Percentiles rank a stretch among this genome's conserved stretches.
Conservation (phyloP, 2,888 invertebrate species). For the Pterostichus niger region DNA sequence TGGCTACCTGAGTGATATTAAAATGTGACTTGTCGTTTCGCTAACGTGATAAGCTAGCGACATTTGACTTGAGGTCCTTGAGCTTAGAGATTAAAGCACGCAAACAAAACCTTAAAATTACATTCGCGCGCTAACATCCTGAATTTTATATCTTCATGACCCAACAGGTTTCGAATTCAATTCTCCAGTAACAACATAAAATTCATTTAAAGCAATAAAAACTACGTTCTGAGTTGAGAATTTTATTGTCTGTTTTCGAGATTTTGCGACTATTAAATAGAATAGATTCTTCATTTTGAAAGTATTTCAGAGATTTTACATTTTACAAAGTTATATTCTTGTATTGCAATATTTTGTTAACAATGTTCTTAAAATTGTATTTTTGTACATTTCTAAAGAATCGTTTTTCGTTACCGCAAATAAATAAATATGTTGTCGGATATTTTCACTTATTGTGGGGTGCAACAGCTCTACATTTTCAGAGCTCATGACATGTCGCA, state of each 20-base stretch:
- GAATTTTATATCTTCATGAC: constrained; percentile 40
- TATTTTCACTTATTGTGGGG: no score
- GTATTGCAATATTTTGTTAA: neutral
- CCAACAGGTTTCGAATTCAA: constrained; percentile 24
- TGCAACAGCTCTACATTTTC: no score
- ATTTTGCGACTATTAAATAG: constrained; percentile 18
- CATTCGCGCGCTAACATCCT: constrained; percentile 17
- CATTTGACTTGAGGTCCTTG: neutral
- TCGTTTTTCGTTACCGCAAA: neutral
- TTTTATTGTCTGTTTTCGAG: constrained; percentile 32
- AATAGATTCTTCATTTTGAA: neutral
- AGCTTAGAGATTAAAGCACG: constrained; percentile 7
- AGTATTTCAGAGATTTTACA: neutral
- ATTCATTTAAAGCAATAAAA: constrained; percentile 33
- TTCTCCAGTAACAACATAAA: constrained; percentile 12
- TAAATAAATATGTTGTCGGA: no score
- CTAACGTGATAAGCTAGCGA: constrained; percentile 29
- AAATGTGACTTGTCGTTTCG: constrained; percentile 7
- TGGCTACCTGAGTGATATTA: constrained; percentile 22
- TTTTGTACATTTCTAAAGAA: no score
- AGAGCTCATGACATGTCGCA: no score
- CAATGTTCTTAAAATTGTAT: no score
- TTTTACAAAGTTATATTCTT: constrained; percentile 23
- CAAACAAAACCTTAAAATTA: constrained; percentile 27
- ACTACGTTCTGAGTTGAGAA: constrained; percentile 23